Percentiles rank a stretch among this genome's conserved stretches.
Conservation (phyloP, 2,888 invertebrate genomes). For the Cosmopolites sordidus region DNA sequence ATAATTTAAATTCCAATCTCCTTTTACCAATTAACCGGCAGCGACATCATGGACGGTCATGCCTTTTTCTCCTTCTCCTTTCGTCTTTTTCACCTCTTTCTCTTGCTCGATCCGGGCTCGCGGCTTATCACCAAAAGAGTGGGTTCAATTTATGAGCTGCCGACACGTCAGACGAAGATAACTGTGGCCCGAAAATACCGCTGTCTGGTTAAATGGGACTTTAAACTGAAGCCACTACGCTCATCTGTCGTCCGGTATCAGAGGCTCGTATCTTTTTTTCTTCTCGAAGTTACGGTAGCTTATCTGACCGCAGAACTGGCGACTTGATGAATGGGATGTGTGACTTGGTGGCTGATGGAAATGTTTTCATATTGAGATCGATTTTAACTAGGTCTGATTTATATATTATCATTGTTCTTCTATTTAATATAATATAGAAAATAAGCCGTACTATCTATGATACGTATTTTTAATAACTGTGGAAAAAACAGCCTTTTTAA, state of each 20-base stretch:
- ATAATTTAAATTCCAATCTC: conserved; percentile 25
- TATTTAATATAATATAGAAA: too few relatives aligned
- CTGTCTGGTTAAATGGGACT: conserved; percentile 26
- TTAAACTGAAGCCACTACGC: conserved; percentile 26
- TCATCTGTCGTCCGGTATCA: conserved; percentile 24
- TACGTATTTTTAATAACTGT: too few relatives aligned
- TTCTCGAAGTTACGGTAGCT: conserved; percentile 25
- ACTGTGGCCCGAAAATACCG: conserved; percentile 24
- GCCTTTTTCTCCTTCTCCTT: too few relatives aligned
- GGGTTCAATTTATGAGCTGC: conserved; percentile 26
- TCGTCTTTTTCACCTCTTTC: neutral
- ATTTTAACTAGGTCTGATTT: too few relatives aligned
- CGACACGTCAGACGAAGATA: conserved; percentile 27
- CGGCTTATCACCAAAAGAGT: conserved; percentile 23
- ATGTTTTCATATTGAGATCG: too few relatives aligned
- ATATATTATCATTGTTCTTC: too few relatives aligned
- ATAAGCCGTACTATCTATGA: too few relatives aligned
- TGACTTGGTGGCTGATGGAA: too few relatives aligned
- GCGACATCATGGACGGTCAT: neutral
- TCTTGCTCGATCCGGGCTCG: neutral
- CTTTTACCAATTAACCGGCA: conserved; percentile 26
- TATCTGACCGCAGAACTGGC: conserved; percentile 21
- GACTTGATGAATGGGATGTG: conserved; percentile 22
- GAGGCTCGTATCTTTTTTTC: conserved; percentile 21
- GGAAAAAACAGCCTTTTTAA: too few relatives aligned